These are phyloP conservation scores for Peromyscus aztecus DNA, from an alignment of 2,797 vertebrate species.

Conservation along the genomic window DNA sequence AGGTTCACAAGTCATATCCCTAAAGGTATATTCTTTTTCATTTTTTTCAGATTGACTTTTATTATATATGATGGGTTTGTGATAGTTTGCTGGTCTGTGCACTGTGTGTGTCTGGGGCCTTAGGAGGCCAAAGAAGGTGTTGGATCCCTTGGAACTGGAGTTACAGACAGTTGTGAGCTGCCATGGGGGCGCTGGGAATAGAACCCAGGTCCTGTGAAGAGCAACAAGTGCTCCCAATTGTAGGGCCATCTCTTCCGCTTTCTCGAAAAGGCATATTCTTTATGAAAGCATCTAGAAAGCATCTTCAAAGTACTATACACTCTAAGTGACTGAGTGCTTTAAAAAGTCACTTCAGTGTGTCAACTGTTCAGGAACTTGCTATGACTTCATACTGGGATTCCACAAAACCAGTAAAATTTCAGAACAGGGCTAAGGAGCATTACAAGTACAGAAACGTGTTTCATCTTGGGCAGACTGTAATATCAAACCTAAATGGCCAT, in stretches of 20 bases:
- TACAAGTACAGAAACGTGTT: background rate
- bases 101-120: background rate
- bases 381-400: background rate
- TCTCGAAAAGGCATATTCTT: background rate
- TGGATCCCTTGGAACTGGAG: background rate
- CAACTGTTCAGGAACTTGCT: background rate
- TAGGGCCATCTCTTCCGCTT: background rate
- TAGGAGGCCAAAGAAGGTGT: background rate
- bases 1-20: background rate
- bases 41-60: background rate
- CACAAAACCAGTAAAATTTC: slow-evolving; percentile 24
- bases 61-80: background rate
- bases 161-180: background rate
- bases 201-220: background rate
- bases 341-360: background rate
- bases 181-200: background rate
- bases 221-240: background rate
- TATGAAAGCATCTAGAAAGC: background rate
- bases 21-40: background rate
- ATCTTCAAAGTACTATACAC: background rate
- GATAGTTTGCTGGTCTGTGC: background rate
- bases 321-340: background rate
- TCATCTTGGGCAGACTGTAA: background rate
- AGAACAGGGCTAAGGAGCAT: background rate
- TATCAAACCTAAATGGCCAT: background rate